These are phyloP conservation scores for Eumaeus atala DNA, from an alignment of 1,140 invertebrate genomes.

Conservation along the genomic window DNA sequence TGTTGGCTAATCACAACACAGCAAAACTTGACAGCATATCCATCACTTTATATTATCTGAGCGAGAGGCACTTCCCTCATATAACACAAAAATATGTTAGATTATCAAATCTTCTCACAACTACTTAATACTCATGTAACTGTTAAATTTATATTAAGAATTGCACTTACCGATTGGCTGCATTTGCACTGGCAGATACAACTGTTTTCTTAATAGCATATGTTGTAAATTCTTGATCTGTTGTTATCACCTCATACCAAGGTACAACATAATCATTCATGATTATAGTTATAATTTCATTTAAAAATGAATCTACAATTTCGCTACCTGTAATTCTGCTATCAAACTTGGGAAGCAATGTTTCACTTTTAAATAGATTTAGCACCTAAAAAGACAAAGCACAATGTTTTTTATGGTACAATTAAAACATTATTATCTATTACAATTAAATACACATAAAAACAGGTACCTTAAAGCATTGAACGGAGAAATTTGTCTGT, in stretches of 20 bases:
- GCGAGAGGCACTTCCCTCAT: too few species aligned
- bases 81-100: not conserved
- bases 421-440: slow-evolving; percentile 9
- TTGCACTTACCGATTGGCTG: slow-evolving; percentile 73
- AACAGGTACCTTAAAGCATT: slow-evolving; percentile 49
- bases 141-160: not conserved
- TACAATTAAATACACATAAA: not conserved
- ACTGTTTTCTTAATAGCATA: slow-evolving; percentile 74
- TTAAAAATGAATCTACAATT: slow-evolving; percentile 63
- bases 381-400: slow-evolving; percentile 35
- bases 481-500: slow-evolving; percentile 54
- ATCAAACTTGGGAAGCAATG: slow-evolving; percentile 49
- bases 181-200: slow-evolving; percentile 75
- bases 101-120: not conserved
- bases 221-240: slow-evolving; percentile 75
- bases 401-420: slow-evolving; percentile 8
- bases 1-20: too few species aligned
- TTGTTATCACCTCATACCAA: slow-evolving; percentile 81
- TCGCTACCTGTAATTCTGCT: slow-evolving; percentile 64
- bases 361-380: slow-evolving; percentile 45
- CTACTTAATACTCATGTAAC: not conserved
- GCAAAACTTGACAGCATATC: not conserved
- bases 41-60: too few species aligned
- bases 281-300: slow-evolving; percentile 81
- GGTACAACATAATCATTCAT: slow-evolving; percentile 86